Conservation (phyloP, 2,113 vertebrate genomes). For the Pelobates fuscus region DNA sequence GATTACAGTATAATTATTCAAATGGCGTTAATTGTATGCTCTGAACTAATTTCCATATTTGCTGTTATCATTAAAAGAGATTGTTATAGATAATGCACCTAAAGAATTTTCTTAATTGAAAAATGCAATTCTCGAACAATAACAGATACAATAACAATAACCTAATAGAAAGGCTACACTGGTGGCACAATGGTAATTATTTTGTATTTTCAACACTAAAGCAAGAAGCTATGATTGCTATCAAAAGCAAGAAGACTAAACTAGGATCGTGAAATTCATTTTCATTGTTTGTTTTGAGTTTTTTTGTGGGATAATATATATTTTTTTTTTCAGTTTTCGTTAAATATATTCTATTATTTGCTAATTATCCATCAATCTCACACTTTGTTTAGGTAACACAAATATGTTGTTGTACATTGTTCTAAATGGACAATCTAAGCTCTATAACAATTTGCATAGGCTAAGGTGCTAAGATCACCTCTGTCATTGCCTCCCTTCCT, state of each 20-base stretch:
- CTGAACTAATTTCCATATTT: conserved; percentile 67
- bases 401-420: too few relatives aligned
- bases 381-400: too few relatives aligned
- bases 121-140: conserved; percentile 62
- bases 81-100: conserved; percentile 64
- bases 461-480: too few relatives aligned
- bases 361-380: too few relatives aligned
- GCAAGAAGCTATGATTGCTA: conserved; percentile 7
- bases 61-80: conserved; percentile 64
- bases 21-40: conserved; percentile 70
- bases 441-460: too few relatives aligned
- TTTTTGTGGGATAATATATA: not conserved
- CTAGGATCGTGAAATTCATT: too few relatives aligned
- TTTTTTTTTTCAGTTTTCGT: not conserved
- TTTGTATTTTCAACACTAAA: conserved; percentile 21
- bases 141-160: conserved; percentile 55
- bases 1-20: conserved; percentile 76
- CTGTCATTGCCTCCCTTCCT: too few relatives aligned
- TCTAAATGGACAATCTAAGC: too few relatives aligned
- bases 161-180: conserved; percentile 52
- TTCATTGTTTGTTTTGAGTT: not conserved
- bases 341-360: not conserved
- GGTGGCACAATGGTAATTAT: conserved; percentile 51
- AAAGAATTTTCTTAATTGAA: conserved; percentile 65
- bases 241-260: not conserved